phyloP scores from a whole-genome alignment of 2,797 vertebrate species.

The Crocodylus rhombifer region DNA sequence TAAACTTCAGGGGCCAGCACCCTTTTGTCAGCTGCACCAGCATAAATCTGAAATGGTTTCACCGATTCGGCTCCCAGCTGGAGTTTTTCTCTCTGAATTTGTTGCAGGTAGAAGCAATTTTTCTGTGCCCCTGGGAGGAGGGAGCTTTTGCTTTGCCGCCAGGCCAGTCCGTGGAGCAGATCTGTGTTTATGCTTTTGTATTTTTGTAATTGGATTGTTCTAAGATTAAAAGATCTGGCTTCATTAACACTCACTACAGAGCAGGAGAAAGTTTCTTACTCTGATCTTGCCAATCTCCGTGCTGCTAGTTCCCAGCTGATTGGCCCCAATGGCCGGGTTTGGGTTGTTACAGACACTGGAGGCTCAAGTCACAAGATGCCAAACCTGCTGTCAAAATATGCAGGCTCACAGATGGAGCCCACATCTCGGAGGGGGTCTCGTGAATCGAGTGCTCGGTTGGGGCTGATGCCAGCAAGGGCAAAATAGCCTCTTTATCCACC shows the following conservation, averaged over 20 bases:
- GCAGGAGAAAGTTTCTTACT: background rate
- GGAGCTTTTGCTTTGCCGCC: background rate
- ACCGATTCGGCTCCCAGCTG: background rate
- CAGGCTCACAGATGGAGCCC: background rate
- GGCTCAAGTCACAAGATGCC: background rate
- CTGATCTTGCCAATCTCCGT: background rate
- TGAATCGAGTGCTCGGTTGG: background rate
- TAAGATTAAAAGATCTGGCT: constrained; percentile 8
- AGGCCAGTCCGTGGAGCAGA: background rate
- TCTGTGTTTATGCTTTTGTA: background rate
- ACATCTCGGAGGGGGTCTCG: background rate
- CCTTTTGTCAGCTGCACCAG: background rate
- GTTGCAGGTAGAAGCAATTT: background rate
- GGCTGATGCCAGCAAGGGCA: too few species aligned
- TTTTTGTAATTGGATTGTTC: background rate
- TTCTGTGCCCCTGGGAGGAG: background rate
- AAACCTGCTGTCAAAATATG: background rate
- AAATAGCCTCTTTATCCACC: background rate
- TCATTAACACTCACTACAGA: background rate
- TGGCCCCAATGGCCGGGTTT: background rate
- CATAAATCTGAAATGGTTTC: background rate
- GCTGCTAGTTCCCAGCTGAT: background rate
- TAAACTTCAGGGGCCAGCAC: background rate
- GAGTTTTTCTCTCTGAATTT: background rate
- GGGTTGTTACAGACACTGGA: background rate